These are phyloP conservation scores for Drosophila elegans DNA, from an alignment of 1,140 invertebrate species.

Conservation along the genomic window DNA sequence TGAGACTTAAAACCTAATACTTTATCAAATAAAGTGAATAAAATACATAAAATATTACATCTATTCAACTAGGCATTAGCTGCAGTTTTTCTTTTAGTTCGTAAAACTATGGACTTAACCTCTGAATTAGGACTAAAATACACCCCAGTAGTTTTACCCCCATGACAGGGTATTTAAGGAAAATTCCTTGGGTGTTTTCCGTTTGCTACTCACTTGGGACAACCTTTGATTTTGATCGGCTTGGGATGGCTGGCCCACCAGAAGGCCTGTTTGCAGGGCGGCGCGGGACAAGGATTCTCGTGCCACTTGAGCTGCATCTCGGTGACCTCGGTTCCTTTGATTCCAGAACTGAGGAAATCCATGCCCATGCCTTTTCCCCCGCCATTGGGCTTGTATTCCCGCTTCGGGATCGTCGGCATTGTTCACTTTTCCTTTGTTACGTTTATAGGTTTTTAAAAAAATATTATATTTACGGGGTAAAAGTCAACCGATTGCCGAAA, in stretches of 20 bases:
- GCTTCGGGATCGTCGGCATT: conserved; percentile 79
- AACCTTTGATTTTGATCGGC: conserved; percentile 78
- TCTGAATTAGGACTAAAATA: neutral
- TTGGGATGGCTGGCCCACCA: conserved; percentile 83
- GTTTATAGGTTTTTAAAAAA: conserved; percentile 28
- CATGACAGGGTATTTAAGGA: neutral
- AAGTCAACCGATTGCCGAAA: conserved; percentile 18
- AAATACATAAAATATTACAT: no score
- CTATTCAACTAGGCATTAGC: no score
- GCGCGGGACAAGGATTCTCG: conserved; percentile 70
- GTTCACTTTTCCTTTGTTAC: conserved; percentile 3
- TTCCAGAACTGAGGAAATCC: conserved; percentile 59
- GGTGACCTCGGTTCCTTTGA: conserved; percentile 72
- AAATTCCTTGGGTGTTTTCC: conserved; percentile 23
- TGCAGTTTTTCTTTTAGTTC: no score
- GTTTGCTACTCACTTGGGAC: conserved; percentile 70
- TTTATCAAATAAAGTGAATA: no score
- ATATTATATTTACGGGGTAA: conserved; percentile 36
- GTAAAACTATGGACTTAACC: no score
- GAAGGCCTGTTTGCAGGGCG: conserved; percentile 77
- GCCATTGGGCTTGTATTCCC: conserved; percentile 46
- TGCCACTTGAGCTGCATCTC: conserved; percentile 81
- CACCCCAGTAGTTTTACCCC: neutral
- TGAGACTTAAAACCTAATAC: no score
- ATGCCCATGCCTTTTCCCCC: conserved; percentile 39